Conservation (phyloP, 2,888 invertebrate genomes). For the Drosophila paracracens region DNA sequence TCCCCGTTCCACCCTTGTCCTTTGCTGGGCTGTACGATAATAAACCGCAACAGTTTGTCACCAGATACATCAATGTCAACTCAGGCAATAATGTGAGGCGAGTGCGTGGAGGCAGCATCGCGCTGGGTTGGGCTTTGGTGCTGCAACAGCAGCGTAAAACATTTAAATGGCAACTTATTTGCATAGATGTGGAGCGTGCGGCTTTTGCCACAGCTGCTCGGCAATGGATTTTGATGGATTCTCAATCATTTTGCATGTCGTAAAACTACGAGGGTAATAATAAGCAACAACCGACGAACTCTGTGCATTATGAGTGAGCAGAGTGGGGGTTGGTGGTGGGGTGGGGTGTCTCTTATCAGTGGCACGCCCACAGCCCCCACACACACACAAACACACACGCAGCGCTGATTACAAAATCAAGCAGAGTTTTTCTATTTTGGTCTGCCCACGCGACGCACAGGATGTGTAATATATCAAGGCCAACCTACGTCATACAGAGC, state of each 20-base stretch:
- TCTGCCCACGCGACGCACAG: slow-evolving; percentile 30
- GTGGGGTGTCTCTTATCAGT: slow-evolving; percentile 39
- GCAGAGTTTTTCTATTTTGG: slow-evolving; percentile 32
- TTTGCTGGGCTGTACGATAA: slow-evolving; percentile 51
- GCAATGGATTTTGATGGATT: slow-evolving; percentile 69
- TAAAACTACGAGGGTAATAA: slow-evolving; percentile 50
- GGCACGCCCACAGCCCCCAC: slow-evolving; percentile 43
- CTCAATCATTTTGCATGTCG: slow-evolving; percentile 74
- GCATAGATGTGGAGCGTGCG: slow-evolving; percentile 50
- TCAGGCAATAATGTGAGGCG: slow-evolving; percentile 63
- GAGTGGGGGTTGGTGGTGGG: not conserved
- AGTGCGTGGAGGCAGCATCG: slow-evolving; percentile 15
- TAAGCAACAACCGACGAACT: slow-evolving; percentile 5
- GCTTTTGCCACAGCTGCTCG: slow-evolving; percentile 54
- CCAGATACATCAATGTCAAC: slow-evolving; percentile 80
- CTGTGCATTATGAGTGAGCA: not conserved
- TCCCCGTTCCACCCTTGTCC: not conserved
- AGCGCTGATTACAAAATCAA: slow-evolving; percentile 35
- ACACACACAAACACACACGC: not conserved
- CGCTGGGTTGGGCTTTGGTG: not conserved
- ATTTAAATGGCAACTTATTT: slow-evolving; percentile 66
- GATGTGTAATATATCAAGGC: slow-evolving; percentile 4
- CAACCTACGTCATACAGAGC: slow-evolving; percentile 39
- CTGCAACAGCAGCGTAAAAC: slow-evolving; percentile 13
- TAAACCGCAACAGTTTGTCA: slow-evolving; percentile 82